Conservation (phyloP, 2,888 invertebrate genomes). For the Alviniconcha strummeri region DNA sequence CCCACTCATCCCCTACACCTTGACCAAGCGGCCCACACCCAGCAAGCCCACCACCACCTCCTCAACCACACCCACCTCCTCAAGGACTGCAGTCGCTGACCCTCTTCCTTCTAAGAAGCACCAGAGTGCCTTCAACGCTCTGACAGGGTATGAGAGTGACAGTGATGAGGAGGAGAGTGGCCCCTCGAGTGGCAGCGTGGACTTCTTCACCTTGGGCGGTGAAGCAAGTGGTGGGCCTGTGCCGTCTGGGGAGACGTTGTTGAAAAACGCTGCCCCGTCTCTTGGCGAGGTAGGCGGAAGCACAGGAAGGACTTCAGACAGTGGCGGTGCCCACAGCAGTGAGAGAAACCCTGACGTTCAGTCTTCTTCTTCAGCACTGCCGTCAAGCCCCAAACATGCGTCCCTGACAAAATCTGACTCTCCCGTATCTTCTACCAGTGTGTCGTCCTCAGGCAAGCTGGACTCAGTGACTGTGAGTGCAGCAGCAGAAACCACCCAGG, state of each 20-base stretch:
- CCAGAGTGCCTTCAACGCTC: slow-evolving; percentile 39
- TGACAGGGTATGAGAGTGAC: slow-evolving; percentile 54
- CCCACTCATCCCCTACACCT: slow-evolving; percentile 57
- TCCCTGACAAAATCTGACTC: slow-evolving; percentile 24
- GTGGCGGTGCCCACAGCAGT: not conserved
- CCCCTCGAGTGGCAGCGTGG: slow-evolving; percentile 27
- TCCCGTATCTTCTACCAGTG: slow-evolving; percentile 15
- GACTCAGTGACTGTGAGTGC: not conserved
- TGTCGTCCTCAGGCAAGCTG: not conserved
- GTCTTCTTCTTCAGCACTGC: not conserved
- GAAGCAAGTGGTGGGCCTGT: not conserved
- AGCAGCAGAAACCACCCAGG: slow-evolving; percentile 2
- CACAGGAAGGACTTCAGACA: not conserved
- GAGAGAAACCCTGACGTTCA: not conserved
- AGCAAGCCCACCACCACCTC: slow-evolving; percentile 7
- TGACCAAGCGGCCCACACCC: slow-evolving; percentile 41
- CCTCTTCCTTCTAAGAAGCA: slow-evolving; percentile 21
- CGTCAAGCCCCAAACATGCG: not conserved
- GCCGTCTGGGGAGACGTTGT: not conserved
- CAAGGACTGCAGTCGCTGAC: slow-evolving; percentile 30
- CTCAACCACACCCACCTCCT: slow-evolving; percentile 40
- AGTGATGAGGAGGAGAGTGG: slow-evolving; percentile 56
- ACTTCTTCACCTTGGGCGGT: slow-evolving; percentile 54
- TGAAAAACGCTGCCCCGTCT: slow-evolving; percentile 18
- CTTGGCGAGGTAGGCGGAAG: not conserved